Evolutionary conservation across 2,113 vertebrate genomes (phyloP).

Genomic region (Cyanocitta stelleri): DNA sequence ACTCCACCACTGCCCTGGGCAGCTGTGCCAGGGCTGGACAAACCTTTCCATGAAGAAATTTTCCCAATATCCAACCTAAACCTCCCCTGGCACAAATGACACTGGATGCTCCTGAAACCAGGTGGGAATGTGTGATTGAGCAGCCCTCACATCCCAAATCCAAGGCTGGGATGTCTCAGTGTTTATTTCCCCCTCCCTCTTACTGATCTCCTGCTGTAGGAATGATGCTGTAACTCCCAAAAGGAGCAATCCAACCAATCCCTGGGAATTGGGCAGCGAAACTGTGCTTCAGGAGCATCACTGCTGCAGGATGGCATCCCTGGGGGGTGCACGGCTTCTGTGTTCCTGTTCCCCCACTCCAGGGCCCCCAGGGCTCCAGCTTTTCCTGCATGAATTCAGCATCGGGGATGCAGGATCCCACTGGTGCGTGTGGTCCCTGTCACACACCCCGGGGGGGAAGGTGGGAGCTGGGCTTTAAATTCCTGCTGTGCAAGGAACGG

Average conservation of each 20-base stretch:
- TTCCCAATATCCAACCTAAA: not conserved
- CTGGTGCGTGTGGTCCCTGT: rapidly evolving
- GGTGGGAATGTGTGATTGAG: rapidly evolving
- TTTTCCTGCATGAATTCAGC: not conserved
- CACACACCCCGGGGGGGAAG: rapidly evolving
- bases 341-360: rapidly evolving
- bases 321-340: rapidly evolving
- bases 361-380: not conserved
- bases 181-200: not conserved
- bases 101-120: not conserved
- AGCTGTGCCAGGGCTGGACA: not conserved
- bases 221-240: not conserved
- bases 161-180: not conserved
- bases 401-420: rapidly evolving
- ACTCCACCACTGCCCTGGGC: not conserved
- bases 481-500: not conserved
- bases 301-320: not conserved
- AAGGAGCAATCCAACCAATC: not conserved
- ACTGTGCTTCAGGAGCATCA: not conserved
- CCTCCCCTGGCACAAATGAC: not conserved
- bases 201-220: not conserved
- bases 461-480: not conserved
- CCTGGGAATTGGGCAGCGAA: rapidly evolving
- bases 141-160: not conserved
- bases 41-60: not conserved